A percentile compares a stretch with the other conserved stretches of the same genome.
These are phyloP conservation scores for Embidobia sp. DNA, from an alignment of 2,888 invertebrate species.

Conservation along the genomic window DNA sequence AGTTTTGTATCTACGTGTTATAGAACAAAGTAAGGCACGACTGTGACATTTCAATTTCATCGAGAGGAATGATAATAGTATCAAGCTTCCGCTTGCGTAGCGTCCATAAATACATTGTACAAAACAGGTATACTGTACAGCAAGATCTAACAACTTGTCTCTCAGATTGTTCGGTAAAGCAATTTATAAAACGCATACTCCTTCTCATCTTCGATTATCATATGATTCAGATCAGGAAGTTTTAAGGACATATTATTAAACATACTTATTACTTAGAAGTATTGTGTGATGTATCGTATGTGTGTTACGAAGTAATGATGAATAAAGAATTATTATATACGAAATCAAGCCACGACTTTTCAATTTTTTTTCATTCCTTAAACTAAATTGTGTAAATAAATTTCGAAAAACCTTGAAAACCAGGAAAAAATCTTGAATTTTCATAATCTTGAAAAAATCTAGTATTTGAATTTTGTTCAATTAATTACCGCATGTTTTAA, in stretches of 20 bases:
- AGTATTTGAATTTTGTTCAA: too few species aligned
- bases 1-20: too few species aligned
- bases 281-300: conserved; percentile 79
- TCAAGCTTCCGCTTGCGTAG: conserved; percentile 42
- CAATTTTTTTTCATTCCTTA: too few species aligned
- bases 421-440: too few species aligned
- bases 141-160: conserved; percentile 65
- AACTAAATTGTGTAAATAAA: too few species aligned
- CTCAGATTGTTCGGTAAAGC: conserved; percentile 54
- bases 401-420: too few species aligned
- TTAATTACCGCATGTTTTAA: too few species aligned
- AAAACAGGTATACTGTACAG: conserved; percentile 73
- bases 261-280: conserved; percentile 76
- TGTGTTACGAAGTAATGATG: conserved; percentile 76
- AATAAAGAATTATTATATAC: conserved; percentile 75
- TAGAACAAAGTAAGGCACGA: background rate
- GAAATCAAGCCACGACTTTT: conserved; percentile 16
- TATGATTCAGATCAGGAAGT: conserved; percentile 73
- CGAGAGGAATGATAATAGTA: conserved; percentile 21
- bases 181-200: conserved; percentile 70
- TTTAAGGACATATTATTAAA: conserved; percentile 72
- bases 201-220: conserved; percentile 56
- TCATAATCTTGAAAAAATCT: too few species aligned
- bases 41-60: conserved; percentile 26
- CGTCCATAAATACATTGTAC: conserved; percentile 61